These are phyloP conservation scores for Ophiodon elongatus DNA, from an alignment of 2,113 vertebrate genomes.

Conservation along the genomic window DNA sequence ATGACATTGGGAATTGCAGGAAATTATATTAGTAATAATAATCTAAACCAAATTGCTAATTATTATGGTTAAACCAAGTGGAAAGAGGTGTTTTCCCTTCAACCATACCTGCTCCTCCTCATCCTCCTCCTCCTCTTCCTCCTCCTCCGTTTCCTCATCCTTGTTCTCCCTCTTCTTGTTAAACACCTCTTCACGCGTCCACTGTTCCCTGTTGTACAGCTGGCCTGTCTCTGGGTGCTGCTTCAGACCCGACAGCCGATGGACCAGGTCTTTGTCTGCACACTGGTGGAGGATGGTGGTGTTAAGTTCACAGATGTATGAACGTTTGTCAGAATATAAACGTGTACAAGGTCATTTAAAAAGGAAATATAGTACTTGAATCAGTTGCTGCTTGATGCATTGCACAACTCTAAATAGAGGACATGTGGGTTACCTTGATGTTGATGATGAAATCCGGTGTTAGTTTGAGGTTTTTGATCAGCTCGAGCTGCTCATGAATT, in stretches of 20 bases:
- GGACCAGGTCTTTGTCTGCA: slow-evolving; percentile 89
- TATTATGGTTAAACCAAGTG: background rate
- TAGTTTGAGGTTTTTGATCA: slow-evolving; percentile 89
- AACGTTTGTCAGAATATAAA: background rate
- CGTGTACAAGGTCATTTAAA: background rate
- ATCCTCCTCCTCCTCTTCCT: slow-evolving; percentile 60
- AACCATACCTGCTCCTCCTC: slow-evolving; percentile 60
- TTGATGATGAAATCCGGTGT: slow-evolving; percentile 94
- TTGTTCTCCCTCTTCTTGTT: slow-evolving; percentile 68
- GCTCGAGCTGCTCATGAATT: slow-evolving; percentile 88
- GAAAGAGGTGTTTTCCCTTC: background rate
- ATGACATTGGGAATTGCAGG: background rate
- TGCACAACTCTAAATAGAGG: background rate
- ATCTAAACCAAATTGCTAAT: no score
- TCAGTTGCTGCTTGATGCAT: background rate
- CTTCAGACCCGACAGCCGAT: slow-evolving; percentile 87
- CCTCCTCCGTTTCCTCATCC: slow-evolving; percentile 68
- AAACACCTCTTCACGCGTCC: slow-evolving; percentile 82
- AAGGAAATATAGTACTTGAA: background rate
- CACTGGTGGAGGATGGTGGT: slow-evolving; percentile 81
- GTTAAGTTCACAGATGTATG: background rate
- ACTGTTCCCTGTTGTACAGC: slow-evolving; percentile 85
- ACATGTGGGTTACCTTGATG: slow-evolving; percentile 89
- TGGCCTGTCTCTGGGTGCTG: slow-evolving; percentile 86
- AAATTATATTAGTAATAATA: background rate